Base-by-base conservation (phyloP, 2,888 invertebrate genomes). In the Lampropteryx suffumata region DNA sequence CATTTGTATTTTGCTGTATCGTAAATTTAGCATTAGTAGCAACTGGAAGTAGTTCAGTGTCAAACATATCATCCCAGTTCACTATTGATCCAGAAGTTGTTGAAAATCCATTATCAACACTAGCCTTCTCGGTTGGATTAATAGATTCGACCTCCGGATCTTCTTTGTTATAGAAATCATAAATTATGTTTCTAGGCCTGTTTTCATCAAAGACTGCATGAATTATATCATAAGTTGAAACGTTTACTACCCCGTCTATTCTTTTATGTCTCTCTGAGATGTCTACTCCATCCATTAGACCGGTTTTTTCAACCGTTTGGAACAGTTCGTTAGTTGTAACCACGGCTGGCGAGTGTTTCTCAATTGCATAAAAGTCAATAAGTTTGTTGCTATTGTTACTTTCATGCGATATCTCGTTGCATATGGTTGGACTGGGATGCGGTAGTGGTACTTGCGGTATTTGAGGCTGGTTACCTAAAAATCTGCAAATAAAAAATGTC, bases 51-150 rank as follows among this genome's bases (percentile, higher is more conserved):
- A 84, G 55, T 47, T 83, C 76, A 13, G 65, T 64, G 59, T 84
- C 84, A 59, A 85, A 76, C 74, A 87, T 81, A 36, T 84, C 66
- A 50, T 72, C 62, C 85, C 84, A 84, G 35, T 69, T 54, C 4
- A 52, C 39, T 30, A 17, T 46, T 29, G 33, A 27, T 10, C n/a
- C 41, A 10, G 21, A 3, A 3, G 17, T 26, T n/a, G 33, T 30
- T 29, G 9, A 3, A 14, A 28, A 6, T 17, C 24, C 26, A 26
- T 26, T 14, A 36, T 26, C 21, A 13, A n/a, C 13, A 12, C 8
- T 10, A 9, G 24, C 13, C 3, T 17, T 40, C 8, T 34, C 21
- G 9, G 1, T 7, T 8, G 11, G 27, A 35, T 10, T 10, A 5
- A 13, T 32, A 7, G 11, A 1, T 14, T 11, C 4, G 12, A 9